Evolutionary conservation across 2,797 vertebrate species (phyloP).

Genomic region (Lepilemur septentrionalis): DNA sequence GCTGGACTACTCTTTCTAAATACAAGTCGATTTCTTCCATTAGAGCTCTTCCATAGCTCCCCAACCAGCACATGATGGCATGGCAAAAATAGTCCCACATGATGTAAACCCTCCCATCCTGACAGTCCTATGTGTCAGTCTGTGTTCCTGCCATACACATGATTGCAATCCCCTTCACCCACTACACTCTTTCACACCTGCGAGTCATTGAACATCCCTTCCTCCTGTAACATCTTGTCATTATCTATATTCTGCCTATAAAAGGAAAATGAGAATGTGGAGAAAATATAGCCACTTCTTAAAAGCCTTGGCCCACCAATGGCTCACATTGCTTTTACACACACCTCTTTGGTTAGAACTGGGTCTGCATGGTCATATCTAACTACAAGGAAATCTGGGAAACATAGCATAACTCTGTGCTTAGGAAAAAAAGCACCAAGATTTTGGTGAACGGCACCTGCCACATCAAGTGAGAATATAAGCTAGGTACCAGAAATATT

Average conservation of each 20-base stretch:
- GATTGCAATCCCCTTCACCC: background rate
- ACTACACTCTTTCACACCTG: background rate
- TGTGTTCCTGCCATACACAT: background rate
- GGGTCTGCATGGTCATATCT: background rate
- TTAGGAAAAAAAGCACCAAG: background rate
- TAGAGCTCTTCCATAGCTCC: background rate
- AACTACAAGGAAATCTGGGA: too few relatives aligned
- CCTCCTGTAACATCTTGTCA: background rate
- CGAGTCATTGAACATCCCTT: background rate
- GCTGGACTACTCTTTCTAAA: background rate
- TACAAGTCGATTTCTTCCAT: background rate
- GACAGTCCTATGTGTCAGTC: too few relatives aligned
- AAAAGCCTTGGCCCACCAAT: background rate
- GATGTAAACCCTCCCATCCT: background rate
- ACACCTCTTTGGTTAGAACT: background rate
- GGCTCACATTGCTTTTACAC: background rate
- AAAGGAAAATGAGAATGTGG: background rate
- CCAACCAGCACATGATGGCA: too few relatives aligned
- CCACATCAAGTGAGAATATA: background rate
- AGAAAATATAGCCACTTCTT: background rate
- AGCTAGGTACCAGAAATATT: background rate
- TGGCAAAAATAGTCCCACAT: background rate
- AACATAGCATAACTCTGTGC: background rate
- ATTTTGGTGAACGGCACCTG: background rate
- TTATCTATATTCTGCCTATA: background rate